Base-by-base conservation (phyloP, 2,113 vertebrate species). In the Halcyon senegalensis region DNA sequence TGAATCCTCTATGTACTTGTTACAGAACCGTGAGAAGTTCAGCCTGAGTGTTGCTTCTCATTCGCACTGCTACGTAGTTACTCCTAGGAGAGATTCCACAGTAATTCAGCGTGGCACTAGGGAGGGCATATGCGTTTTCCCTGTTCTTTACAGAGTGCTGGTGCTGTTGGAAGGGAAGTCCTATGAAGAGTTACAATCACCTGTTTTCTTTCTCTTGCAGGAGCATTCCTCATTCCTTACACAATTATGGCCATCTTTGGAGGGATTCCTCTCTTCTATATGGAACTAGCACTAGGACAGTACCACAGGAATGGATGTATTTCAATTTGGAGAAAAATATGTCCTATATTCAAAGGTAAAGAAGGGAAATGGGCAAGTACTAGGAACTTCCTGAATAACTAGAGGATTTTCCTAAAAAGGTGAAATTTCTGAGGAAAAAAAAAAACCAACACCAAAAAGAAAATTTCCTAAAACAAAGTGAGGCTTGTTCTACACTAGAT, bases 331-430 rank as follows among this genome's bases (percentile, higher is more conserved):
- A 99, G 98, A 83, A 98, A 99, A 98, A 98, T 99, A 96, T 99
- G 99, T 94, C 99, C 99, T 35, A 99, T 99, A 96, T 99, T 99
- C 98, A 99, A 99, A 98, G 99, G 99, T 99, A 99, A 94, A 55
- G 56, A 81, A 51, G 23, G 62, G 58, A 83, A 72, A 44, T 25
- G 4, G 43, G 58, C 70, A 72, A 46, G 62, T 24, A 59, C 43
- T 30, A 72, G 21, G 33, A 75, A 43, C 43, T 86, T 78, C 35
- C 31, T 50, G 39, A 91, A 3, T 51, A 76, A 43, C 48, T 48
- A 39, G 13, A 33, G 76, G 35, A 43, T 69, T 39, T 83, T 90
- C 11, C 35, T 72, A 46, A 16, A 39, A 83, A 79, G 48, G 64
- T 44, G 39, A 67, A 23, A 35, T 56, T 31, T 56, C 16, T 63